A percentile compares a stretch with the other conserved stretches of the same genome.
Conservation (phyloP, 1,140 invertebrate genomes). For the Caenorhabditis elegans region DNA sequence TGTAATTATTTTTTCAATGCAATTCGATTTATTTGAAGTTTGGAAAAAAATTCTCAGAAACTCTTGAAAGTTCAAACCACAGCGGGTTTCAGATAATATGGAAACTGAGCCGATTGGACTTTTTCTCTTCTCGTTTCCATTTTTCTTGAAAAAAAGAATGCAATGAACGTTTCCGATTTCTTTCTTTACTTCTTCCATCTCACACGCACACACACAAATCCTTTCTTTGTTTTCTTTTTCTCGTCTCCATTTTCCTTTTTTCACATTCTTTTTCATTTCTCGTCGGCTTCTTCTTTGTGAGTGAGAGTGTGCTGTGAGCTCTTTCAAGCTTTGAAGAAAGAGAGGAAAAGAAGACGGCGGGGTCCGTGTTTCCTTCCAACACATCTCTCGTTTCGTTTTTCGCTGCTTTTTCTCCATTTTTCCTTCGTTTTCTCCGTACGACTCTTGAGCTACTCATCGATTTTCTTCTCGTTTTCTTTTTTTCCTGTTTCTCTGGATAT, state of each 20-base stretch:
- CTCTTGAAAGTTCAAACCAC: too few species aligned
- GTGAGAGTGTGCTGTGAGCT: background rate
- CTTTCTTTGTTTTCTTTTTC: too few species aligned
- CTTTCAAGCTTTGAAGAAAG: background rate
- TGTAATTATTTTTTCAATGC: too few species aligned
- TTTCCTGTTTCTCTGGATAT: background rate
- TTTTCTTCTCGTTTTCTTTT: background rate
- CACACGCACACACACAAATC: too few species aligned
- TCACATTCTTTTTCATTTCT: background rate
- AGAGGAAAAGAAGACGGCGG: background rate
- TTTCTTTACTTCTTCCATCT: background rate
- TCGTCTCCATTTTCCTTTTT: background rate
- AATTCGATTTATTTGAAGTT: background rate
- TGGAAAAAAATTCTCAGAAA: too few species aligned
- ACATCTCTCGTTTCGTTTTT: constrained; percentile 27
- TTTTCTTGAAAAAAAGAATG: background rate
- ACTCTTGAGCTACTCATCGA: background rate
- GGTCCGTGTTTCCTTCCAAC: background rate
- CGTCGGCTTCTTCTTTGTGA: background rate
- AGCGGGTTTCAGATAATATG: background rate
- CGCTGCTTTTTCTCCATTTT: background rate
- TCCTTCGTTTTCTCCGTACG: constrained; percentile 1
- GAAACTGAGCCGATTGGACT: background rate
- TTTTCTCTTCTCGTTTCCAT: background rate
- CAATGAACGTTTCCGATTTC: background rate